phyloP scores from a whole-genome alignment of 2,888 invertebrate species.

The Eilema sororculum region DNA sequence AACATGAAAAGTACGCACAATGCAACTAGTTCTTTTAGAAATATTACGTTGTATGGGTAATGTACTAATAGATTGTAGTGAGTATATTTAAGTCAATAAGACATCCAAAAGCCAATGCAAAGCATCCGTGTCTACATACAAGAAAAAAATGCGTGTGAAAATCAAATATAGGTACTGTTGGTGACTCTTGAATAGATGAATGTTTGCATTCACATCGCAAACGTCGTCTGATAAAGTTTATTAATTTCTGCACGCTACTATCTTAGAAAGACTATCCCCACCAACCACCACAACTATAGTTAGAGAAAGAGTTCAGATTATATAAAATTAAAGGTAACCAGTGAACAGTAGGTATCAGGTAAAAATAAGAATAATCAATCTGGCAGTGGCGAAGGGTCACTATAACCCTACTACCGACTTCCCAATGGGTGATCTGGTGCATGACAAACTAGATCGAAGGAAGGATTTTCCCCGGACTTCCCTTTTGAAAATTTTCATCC shows the following conservation, averaged over 20 bases:
- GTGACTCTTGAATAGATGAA: conserved; percentile 48
- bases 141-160: conserved; percentile 54
- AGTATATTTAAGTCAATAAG: background rate
- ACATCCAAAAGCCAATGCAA: conserved; percentile 4
- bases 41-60: background rate
- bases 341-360: background rate
- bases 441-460: no score
- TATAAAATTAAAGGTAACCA: conserved; percentile 3
- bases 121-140: conserved; percentile 26
- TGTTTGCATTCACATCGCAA: conserved; percentile 51
- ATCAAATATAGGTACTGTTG: conserved; percentile 51
- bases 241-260: conserved; percentile 21
- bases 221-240: conserved; percentile 34
- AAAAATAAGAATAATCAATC: background rate
- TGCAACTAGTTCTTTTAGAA: background rate
- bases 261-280: conserved; percentile 1
- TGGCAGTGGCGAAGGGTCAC: no score
- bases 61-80: background rate
- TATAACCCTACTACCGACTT: no score
- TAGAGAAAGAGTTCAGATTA: no score
- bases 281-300: background rate
- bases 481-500: no score
- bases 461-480: no score
- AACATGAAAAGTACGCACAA: background rate
- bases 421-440: no score